Evolutionary conservation across 2,888 invertebrate species (phyloP).

Genomic region (Drosophila putrida): DNA sequence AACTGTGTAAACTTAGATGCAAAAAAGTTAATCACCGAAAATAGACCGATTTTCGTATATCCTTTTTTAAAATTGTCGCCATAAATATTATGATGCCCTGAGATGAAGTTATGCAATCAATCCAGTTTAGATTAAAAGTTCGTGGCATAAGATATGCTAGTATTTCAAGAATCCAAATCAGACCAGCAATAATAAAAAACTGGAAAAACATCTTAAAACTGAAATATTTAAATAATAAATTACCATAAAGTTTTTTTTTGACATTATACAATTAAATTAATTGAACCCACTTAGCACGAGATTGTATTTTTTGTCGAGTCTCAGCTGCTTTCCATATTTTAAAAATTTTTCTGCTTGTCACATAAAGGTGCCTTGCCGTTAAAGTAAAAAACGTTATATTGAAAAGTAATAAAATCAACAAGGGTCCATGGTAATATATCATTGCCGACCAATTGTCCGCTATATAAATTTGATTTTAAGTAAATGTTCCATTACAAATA

Average conservation of each 20-base stretch:
- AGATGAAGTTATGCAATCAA: neutral
- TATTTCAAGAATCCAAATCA: slow-evolving; percentile 92
- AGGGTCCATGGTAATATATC: slow-evolving; percentile 78
- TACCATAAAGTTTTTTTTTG: neutral
- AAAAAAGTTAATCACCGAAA: slow-evolving; percentile 40
- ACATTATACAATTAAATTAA: slow-evolving; percentile 2
- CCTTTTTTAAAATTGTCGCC: slow-evolving; percentile 55
- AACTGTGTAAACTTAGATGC: no score
- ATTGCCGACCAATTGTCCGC: slow-evolving; percentile 61
- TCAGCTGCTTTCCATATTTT: slow-evolving; percentile 49
- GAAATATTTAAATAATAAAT: neutral
- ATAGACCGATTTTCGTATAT: slow-evolving; percentile 33
- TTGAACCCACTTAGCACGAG: neutral
- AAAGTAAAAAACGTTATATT: slow-evolving; percentile 74
- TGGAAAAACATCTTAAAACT: slow-evolving; percentile 92
- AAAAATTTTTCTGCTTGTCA: slow-evolving; percentile 58
- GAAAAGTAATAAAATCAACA: slow-evolving; percentile 69
- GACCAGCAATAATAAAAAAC: slow-evolving; percentile 93
- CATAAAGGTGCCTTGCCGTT: slow-evolving; percentile 69
- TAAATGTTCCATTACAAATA: neutral
- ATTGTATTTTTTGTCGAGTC: slow-evolving; percentile 4
- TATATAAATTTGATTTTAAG: slow-evolving; percentile 13
- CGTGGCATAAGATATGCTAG: slow-evolving; percentile 87
- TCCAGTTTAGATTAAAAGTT: slow-evolving; percentile 17
- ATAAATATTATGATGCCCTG: slow-evolving; percentile 68